Evolutionary conservation across 2,888 invertebrate species (phyloP), one percentile per base, ranked within the genome.

Genomic region (Mythimna vitellina): DNA sequence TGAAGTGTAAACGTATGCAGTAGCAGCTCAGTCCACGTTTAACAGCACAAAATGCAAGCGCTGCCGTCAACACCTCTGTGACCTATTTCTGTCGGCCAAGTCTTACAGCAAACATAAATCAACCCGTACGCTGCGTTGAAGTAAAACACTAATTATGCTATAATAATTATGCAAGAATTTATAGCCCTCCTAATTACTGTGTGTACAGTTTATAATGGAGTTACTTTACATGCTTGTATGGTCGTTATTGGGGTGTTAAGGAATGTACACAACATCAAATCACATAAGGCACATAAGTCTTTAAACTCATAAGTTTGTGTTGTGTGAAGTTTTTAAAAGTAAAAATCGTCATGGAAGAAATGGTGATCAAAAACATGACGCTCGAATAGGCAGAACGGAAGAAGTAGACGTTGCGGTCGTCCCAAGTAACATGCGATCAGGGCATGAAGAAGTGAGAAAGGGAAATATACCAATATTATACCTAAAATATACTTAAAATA

Each of bases 131-230:
- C 63, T 65, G 62, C 63, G 72, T 49, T 73, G 58, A 81, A 75
- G 62, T 60, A 62, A 73, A 65, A 51, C 69, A 75, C 78, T 82
- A 67, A 78, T 66, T 80, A 78, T 63, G 56, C 64, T 62, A 76
- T 81, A 64, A 78, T 81, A 66, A 80, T 77, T 74, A 75, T 64
- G 54, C 57, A 51, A 65, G 54, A 51, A 73, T 61, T 80, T 75
- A 79, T 53, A 72, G 35, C 61, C 79, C 32, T 32, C 32, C 56
- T 57, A 80, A 58, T 64, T 64, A 80, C 53, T 73, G 58, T 73
- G 63, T 72, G 80, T 56, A 67, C 35, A 9, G 49, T 42, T 29
- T 38, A 54, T 65, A 71, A 78, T 78, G 35, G 53, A 70, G 29
- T 35, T 20, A 73, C 35, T 73, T 73, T 38, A 70, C 58, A 29